Percentiles rank a stretch among this genome's conserved stretches.
phyloP scores from a whole-genome alignment of 92 coral and sea anemone genomes.

The Porites evermanni region DNA sequence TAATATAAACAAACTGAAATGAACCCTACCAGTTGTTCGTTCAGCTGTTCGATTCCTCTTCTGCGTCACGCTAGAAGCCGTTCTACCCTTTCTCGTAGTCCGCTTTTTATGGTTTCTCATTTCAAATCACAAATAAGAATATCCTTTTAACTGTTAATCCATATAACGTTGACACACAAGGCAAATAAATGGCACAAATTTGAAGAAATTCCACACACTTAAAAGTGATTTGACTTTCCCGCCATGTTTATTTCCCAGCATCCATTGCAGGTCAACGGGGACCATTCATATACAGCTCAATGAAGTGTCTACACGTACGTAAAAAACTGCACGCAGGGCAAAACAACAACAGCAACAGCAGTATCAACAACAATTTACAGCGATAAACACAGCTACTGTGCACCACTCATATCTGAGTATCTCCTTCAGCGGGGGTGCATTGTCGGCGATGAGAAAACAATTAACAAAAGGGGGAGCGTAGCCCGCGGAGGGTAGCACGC shows the following conservation, averaged over 20 bases:
- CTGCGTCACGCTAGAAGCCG: conserved; percentile 9
- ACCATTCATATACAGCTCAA: background rate
- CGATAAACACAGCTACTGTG: too few relatives aligned
- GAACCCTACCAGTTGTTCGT: conserved; percentile 1
- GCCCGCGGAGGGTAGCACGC: too few relatives aligned
- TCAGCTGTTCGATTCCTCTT: conserved; percentile 5
- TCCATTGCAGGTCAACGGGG: background rate
- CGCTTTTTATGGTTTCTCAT: conserved; percentile 20
- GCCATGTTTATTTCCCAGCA: conserved; percentile 48
- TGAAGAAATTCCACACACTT: background rate
- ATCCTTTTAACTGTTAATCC: background rate
- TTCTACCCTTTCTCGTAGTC: background rate
- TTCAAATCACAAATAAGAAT: background rate
- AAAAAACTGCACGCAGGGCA: background rate
- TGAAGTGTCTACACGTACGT: background rate
- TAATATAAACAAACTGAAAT: too few relatives aligned
- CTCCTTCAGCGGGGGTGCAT: too few relatives aligned
- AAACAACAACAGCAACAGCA: background rate
- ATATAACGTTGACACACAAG: background rate
- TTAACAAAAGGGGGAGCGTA: too few relatives aligned
- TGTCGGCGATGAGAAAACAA: too few relatives aligned
- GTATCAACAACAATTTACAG: background rate
- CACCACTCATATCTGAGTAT: too few relatives aligned
- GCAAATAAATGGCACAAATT: background rate
- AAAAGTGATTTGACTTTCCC: conserved; percentile 31